Evolutionary conservation across 92 coral and sea anemone species (phyloP).

Genomic region (Epizoanthus rinbou): DNA sequence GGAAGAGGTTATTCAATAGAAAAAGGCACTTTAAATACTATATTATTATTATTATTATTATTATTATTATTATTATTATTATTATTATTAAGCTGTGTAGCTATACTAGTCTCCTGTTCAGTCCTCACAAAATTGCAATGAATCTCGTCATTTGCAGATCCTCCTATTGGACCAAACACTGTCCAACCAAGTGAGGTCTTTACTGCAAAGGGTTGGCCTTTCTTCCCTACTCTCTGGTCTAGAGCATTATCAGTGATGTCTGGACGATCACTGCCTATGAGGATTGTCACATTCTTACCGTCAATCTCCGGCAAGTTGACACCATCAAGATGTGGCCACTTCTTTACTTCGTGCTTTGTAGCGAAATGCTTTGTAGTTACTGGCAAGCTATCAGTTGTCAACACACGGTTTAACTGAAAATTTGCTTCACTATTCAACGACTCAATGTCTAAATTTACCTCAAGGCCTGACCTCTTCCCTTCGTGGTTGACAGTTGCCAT

Average conservation of each 20-base stretch:
- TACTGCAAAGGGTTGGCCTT: slow-evolving; percentile 64
- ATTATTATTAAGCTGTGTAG: too few species aligned
- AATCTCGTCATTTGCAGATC: slow-evolving; percentile 18
- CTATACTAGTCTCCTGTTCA: slow-evolving; percentile 45
- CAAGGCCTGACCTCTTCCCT: slow-evolving; percentile 50
- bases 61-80: too few species aligned
- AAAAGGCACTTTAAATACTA: too few species aligned
- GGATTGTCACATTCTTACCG: slow-evolving; percentile 53
- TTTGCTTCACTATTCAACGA: slow-evolving; percentile 58
- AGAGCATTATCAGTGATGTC: slow-evolving; percentile 56
- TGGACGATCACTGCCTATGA: slow-evolving; percentile 70
- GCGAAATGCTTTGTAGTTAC: slow-evolving; percentile 60
- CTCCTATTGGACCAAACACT: slow-evolving; percentile 68
- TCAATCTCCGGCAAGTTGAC: slow-evolving; percentile 56
- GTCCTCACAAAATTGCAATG: slow-evolving; percentile 41
- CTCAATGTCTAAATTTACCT: slow-evolving; percentile 61
- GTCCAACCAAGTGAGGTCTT: slow-evolving; percentile 78
- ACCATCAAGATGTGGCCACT: slow-evolving; percentile 69
- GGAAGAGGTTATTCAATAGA: too few species aligned
- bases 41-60: too few species aligned
- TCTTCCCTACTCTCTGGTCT: slow-evolving; percentile 56
- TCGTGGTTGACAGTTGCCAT: slow-evolving; percentile 57
- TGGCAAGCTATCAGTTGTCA: slow-evolving; percentile 63
- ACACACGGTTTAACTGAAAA: slow-evolving; percentile 51
- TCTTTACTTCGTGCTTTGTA: slow-evolving; percentile 42